Evolutionary conservation across 53 echinoderm and acorn worm genomes (phyloP).

Genomic region (Holothuria leucospilota): DNA sequence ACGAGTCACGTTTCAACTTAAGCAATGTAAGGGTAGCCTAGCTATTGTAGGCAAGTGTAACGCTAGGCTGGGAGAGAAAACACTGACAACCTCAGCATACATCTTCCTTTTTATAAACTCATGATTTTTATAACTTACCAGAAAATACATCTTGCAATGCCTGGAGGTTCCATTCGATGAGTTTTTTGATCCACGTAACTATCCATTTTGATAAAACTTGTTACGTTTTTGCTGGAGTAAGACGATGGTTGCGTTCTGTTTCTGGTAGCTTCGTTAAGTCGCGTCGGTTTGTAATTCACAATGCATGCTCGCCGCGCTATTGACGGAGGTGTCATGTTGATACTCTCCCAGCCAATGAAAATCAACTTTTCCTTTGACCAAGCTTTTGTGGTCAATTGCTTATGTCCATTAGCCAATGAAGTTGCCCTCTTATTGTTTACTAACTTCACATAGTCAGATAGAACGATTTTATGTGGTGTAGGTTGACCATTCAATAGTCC

Average conservation of each 20-base stretch:
- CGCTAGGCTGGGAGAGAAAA: too few relatives aligned
- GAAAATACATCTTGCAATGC: slow-evolving; percentile 11
- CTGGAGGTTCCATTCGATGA: background rate
- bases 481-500: too few relatives aligned
- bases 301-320: too few relatives aligned
- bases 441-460: too few relatives aligned
- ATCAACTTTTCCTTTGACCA: slow-evolving; percentile 6
- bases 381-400: background rate
- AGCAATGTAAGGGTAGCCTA: background rate
- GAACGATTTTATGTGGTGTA: too few relatives aligned
- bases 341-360: too few relatives aligned
- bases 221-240: background rate
- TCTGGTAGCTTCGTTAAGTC: background rate
- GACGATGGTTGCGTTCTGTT: background rate
- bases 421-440: background rate
- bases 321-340: too few relatives aligned
- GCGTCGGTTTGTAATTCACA: too few relatives aligned
- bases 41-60: background rate
- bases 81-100: too few relatives aligned
- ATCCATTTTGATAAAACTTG: background rate
- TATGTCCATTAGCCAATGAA: background rate
- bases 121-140: background rate
- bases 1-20: too few relatives aligned
- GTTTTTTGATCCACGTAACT: background rate
- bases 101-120: background rate